phyloP scores from a whole-genome alignment of 2,888 invertebrate species.

The Ptychoptera contaminata region DNA sequence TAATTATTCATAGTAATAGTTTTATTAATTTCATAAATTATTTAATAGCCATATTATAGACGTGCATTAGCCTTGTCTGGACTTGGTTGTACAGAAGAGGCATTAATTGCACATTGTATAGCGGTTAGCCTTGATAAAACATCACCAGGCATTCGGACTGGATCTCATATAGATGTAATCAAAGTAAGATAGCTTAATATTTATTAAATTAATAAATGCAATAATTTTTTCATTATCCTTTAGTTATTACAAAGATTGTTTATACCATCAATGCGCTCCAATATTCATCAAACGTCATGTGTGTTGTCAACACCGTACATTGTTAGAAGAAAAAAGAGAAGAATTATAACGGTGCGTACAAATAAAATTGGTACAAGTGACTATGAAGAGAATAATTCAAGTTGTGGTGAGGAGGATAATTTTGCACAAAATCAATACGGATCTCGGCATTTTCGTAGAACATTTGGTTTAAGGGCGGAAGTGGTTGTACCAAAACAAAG shows the following conservation, averaged over 20 bases:
- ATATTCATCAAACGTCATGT: conserved; percentile 8
- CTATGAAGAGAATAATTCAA: conserved; percentile 16
- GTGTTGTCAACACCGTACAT: conserved; percentile 17
- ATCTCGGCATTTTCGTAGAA: conserved; percentile 6
- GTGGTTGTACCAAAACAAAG: conserved; percentile 18
- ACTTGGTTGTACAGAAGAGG: conserved; percentile 35
- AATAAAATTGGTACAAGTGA: conserved; percentile 10
- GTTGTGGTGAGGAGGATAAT: conserved; percentile 13
- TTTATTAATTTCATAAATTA: not conserved
- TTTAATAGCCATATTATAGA: conserved; percentile 34
- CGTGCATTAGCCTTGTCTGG: conserved; percentile 35
- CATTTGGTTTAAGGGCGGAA: conserved; percentile 6
- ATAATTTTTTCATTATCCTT: not conserved
- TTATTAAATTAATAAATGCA: not conserved
- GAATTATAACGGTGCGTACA: not conserved
- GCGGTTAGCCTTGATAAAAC: conserved; percentile 35
- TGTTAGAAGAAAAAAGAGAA: conserved; percentile 11
- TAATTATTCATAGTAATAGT: too few relatives aligned
- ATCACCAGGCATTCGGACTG: conserved; percentile 23
- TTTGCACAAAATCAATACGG: conserved; percentile 6
- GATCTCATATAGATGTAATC: conserved; percentile 30
- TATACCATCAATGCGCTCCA: conserved; percentile 4
- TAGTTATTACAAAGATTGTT: not conserved
- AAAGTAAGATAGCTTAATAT: conserved; percentile 20
- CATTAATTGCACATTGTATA: conserved; percentile 35